Percentiles rank a stretch among this genome's conserved stretches.
Conservation (phyloP, 2,113 vertebrate species). For the Rhea americana region DNA sequence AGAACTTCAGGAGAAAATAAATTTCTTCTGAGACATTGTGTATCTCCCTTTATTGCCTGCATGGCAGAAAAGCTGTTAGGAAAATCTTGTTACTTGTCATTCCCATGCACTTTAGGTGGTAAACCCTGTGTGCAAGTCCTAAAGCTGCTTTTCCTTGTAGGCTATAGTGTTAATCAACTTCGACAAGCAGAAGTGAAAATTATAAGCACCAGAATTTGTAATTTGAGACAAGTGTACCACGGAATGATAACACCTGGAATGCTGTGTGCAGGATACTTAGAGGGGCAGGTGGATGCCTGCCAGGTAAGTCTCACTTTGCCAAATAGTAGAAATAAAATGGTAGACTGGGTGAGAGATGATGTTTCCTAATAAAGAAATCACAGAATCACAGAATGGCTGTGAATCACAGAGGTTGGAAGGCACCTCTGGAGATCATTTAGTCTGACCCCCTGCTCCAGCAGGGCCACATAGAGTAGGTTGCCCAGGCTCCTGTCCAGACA, state of each 20-base stretch:
- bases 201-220: slow-evolving; percentile 85
- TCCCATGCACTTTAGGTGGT: neutral
- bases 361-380: neutral
- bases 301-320: slow-evolving; percentile 77
- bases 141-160: slow-evolving; percentile 54
- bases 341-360: neutral
- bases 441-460: neutral
- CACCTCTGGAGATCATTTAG: neutral
- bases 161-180: slow-evolving; percentile 77
- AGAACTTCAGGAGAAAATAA: neutral
- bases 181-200: slow-evolving; percentile 89
- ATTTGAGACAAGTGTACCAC: slow-evolving; percentile 66
- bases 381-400: neutral
- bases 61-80: neutral
- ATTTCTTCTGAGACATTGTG: neutral
- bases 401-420: neutral
- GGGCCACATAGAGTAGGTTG: neutral
- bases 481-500: neutral
- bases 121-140: neutral
- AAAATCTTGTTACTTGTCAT: neutral
- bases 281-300: slow-evolving; percentile 89
- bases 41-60: neutral
- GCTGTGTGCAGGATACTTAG: slow-evolving; percentile 88
- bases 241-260: slow-evolving; percentile 83
- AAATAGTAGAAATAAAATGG: neutral